Conservation (phyloP, 2,888 invertebrate genomes). For the Zelleria hepariella region DNA sequence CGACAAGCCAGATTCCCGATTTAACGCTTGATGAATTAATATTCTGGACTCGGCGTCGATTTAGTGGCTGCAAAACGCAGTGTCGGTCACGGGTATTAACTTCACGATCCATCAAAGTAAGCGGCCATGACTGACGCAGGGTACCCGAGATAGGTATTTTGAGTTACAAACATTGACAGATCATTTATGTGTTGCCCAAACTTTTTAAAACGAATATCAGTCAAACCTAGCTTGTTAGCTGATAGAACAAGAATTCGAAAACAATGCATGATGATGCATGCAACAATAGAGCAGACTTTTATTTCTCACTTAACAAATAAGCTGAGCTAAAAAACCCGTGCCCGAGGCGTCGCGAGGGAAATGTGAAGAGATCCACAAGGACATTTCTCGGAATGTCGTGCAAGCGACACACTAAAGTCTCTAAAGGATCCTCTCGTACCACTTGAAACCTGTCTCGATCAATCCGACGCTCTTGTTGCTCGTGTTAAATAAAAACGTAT, state of each 20-base stretch:
- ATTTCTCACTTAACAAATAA: not conserved
- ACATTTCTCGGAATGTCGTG: slow-evolving; percentile 60
- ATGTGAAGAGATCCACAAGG: slow-evolving; percentile 51
- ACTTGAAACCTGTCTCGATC: slow-evolving; percentile 71
- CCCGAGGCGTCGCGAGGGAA: not conserved
- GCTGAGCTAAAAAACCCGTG: not conserved
- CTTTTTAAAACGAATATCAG: no score
- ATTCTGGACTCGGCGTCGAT: slow-evolving; percentile 18
- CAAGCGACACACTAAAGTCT: slow-evolving; percentile 28
- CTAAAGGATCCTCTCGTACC: not conserved
- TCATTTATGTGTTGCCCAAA: not conserved
- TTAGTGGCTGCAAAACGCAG: slow-evolving; percentile 1
- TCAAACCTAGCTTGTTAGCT: no score
- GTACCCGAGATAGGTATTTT: not conserved
- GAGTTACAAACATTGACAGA: not conserved
- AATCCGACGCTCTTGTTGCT: slow-evolving; percentile 66
- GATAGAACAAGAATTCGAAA: no score
- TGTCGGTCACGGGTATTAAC: not conserved
- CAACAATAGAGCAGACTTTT: not conserved
- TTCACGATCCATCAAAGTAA: not conserved
- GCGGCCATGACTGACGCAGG: not conserved
- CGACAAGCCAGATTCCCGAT: slow-evolving; percentile 14
- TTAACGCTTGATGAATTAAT: slow-evolving; percentile 33
- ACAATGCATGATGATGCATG: no score
- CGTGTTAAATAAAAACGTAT: slow-evolving; percentile 69